phyloP scores from a whole-genome alignment of 2,888 invertebrate species.

The Tenthredo amoena region DNA sequence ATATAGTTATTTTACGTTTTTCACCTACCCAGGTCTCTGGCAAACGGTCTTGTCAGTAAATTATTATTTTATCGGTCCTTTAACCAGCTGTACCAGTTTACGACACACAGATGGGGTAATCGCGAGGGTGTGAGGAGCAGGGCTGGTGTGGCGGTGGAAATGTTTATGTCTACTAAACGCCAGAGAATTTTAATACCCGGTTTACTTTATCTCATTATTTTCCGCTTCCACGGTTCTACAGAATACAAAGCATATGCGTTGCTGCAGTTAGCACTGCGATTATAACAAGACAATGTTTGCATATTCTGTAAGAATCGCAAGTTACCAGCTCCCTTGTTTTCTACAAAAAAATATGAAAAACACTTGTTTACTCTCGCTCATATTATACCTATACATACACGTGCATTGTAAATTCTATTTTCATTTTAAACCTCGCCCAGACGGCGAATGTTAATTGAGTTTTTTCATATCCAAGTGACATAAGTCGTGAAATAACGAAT shows the following conservation, averaged over 20 bases:
- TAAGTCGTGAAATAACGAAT: not conserved
- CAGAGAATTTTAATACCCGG: slow-evolving; percentile 28
- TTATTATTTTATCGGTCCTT: slow-evolving; percentile 35
- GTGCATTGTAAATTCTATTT: not conserved
- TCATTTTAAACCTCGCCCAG: not conserved
- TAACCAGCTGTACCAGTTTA: slow-evolving; percentile 28
- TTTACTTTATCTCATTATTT: slow-evolving; percentile 12
- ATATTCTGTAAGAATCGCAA: not conserved
- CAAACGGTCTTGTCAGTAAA: not conserved
- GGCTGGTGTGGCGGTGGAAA: not conserved
- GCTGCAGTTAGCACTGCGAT: not conserved
- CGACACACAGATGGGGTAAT: slow-evolving; percentile 14
- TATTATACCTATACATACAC: not conserved
- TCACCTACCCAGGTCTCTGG: not conserved
- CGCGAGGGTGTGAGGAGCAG: not conserved
- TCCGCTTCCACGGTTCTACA: not conserved
- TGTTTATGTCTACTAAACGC: slow-evolving; percentile 38
- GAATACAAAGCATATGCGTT: not conserved
- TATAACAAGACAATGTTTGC: not conserved
- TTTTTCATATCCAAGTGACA: not conserved
- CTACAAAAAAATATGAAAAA: not conserved
- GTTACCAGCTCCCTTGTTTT: not conserved
- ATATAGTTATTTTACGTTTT: not conserved
- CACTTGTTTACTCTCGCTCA: not conserved
- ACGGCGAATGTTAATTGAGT: not conserved